These are phyloP conservation scores for Priocnemis perturbator DNA, from an alignment of 2,888 invertebrate genomes.

Conservation along the genomic window DNA sequence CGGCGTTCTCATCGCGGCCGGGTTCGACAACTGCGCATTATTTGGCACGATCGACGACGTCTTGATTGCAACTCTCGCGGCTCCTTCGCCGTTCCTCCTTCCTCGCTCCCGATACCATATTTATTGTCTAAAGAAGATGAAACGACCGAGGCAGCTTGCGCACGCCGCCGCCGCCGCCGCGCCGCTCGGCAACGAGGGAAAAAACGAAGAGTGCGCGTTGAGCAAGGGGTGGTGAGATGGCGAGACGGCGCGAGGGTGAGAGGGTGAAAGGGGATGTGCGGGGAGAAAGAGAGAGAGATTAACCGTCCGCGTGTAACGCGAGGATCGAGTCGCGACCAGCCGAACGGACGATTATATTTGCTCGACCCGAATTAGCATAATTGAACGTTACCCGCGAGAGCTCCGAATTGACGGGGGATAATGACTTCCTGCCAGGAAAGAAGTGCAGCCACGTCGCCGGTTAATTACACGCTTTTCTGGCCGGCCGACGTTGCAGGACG, in stretches of 20 bases:
- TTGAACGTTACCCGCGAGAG: slow-evolving; percentile 58
- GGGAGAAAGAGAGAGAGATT: too few species aligned
- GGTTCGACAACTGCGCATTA: slow-evolving; percentile 45
- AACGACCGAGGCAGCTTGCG: slow-evolving; percentile 2
- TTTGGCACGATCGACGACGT: slow-evolving; percentile 44
- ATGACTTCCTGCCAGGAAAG: slow-evolving; percentile 56
- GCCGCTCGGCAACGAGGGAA: too few species aligned
- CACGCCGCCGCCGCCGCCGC: neutral
- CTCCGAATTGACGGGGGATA: slow-evolving; percentile 49
- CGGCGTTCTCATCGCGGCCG: neutral
- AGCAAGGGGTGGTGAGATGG: too few species aligned
- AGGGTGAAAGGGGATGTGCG: too few species aligned
- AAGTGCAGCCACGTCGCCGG: slow-evolving; percentile 41
- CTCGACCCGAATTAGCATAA: slow-evolving; percentile 59
- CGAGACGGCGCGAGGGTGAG: too few species aligned
- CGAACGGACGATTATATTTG: slow-evolving; percentile 46
- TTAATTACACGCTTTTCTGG: slow-evolving; percentile 51
- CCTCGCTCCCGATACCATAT: slow-evolving; percentile 16
- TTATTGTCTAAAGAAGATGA: slow-evolving; percentile 34
- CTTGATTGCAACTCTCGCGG: slow-evolving; percentile 37
- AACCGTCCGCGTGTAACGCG: too few species aligned
- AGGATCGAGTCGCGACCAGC: neutral
- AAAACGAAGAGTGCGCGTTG: too few species aligned
- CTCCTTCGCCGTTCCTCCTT: slow-evolving; percentile 10
- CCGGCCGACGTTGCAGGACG: slow-evolving; percentile 29